Evolutionary conservation across 2,888 invertebrate genomes (phyloP).

Genomic region (Halocaridina rubra): DNA sequence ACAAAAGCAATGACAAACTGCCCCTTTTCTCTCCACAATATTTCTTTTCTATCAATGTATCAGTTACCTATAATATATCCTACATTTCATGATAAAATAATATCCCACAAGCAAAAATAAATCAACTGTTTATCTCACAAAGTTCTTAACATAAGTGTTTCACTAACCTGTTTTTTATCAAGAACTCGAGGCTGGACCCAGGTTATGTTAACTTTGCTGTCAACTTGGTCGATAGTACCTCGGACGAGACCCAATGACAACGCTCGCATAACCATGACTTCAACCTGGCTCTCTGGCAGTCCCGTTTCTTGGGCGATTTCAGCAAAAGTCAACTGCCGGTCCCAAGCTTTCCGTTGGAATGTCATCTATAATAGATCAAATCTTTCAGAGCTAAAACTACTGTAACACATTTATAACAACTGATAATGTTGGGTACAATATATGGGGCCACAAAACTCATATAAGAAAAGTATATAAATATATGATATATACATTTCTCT

Average conservation of each 20-base stretch:
- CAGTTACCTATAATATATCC: too few relatives aligned
- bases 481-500: too few relatives aligned
- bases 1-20: too few relatives aligned
- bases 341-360: conserved; percentile 90
- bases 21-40: too few relatives aligned
- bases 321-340: conserved; percentile 85
- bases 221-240: conserved; percentile 91
- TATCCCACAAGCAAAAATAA: too few relatives aligned
- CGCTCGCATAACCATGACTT: conserved; percentile 97
- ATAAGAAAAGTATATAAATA: neutral
- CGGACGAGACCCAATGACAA: conserved; percentile 92
- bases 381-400: too few relatives aligned
- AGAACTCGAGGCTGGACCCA: conserved; percentile 89
- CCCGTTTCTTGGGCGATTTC: conserved; percentile 79
- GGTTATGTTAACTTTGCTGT: conserved; percentile 79
- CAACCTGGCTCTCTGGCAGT: conserved; percentile 73
- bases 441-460: neutral
- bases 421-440: too few relatives aligned
- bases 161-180: conserved; percentile 74
- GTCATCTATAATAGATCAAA: conserved; percentile 84
- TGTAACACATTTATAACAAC: too few relatives aligned
- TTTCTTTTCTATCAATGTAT: too few relatives aligned
- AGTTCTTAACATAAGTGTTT: too few relatives aligned
- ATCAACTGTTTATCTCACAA: too few relatives aligned
- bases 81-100: too few relatives aligned